These are phyloP conservation scores for Stegostoma tigrinum DNA, from an alignment of 2,113 vertebrate genomes.

Conservation along the genomic window DNA sequence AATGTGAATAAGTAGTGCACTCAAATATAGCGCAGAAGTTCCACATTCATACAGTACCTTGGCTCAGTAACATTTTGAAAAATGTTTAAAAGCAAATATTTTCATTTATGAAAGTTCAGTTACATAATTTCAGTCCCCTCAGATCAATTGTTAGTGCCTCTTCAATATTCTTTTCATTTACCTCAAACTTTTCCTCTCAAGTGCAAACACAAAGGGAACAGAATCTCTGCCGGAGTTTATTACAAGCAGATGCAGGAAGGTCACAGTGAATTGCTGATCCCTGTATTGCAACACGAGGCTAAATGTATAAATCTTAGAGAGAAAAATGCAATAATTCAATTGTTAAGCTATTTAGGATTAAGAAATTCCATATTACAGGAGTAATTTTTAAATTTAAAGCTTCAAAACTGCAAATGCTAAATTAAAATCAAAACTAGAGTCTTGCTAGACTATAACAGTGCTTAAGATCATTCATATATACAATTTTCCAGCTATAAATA, in stretches of 20 bases:
- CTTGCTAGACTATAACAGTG: not conserved
- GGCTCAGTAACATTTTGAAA: not conserved
- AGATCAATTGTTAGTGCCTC: not conserved
- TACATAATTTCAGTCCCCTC: not conserved
- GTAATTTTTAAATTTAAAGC: not conserved
- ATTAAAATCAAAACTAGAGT: not conserved
- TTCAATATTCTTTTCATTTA: not conserved
- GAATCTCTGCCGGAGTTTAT: not conserved
- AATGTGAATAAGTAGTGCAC: not conserved
- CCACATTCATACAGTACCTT: not conserved
- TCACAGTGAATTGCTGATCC: slow-evolving; percentile 37
- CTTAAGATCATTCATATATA: not conserved
- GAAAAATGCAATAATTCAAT: not conserved
- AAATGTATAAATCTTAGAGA: not conserved
- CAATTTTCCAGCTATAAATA: not conserved
- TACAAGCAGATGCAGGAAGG: slow-evolving; percentile 38
- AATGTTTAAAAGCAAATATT: not conserved
- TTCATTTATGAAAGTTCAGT: not conserved
- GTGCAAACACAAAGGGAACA: not conserved
- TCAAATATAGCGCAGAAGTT: not conserved
- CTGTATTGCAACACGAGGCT: not conserved
- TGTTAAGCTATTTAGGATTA: not conserved
- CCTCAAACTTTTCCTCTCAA: not conserved
- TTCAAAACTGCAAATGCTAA: not conserved
- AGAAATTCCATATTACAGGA: not conserved